Evolutionary conservation across 2,888 invertebrate genomes (phyloP), one percentile per base, ranked within the genome.

Genomic region (Macrophya annulata): DNA sequence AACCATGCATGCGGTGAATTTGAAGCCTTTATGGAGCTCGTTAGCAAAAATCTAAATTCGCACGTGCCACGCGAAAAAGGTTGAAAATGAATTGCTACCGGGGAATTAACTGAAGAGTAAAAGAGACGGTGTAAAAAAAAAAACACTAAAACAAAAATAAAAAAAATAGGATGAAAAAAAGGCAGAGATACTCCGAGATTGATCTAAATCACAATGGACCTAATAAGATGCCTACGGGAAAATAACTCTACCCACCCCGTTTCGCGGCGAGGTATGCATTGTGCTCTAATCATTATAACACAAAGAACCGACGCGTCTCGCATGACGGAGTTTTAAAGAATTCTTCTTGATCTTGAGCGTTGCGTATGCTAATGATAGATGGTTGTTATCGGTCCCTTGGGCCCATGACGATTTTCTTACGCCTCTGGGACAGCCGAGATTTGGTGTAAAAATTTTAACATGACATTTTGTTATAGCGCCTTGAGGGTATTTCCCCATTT

Each of bases 191-290:
- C 79, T 81, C 79, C 8, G 79, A 81, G 85, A 85, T 85, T 82
- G 82, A 71, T 82, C 72, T 84, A 79, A 77, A 81, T 59, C 82
- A 85, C 77, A 86, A 86, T 86, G 71, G 85, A 76, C 43, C 83
- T 86, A 86, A 86, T 86, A 85, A 86, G 86, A 45, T 82, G 85
- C 85, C 85, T 85, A 85, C 85, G 82, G 85, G 85, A 68, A 59
- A 31, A 82, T 84, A 83, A 59, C 55, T 40, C 45, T n/a, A 48
- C 31, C 79, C 79, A 37, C 25, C 59, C 51, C 81, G 62, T 59
- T 81, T 59, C 62, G 81, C 81, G 59, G 62, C 43, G 55, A 81
- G 85, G 62, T 77, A 65, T 82, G 71, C 85, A 85, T 83, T 85
- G 83, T 85, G 82, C 62, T 85, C 40, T 82, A 71, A 68, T 82